These are phyloP conservation scores for Peromyscus polionotus DNA, from an alignment of 2,113 vertebrate species.

Conservation along the genomic window DNA sequence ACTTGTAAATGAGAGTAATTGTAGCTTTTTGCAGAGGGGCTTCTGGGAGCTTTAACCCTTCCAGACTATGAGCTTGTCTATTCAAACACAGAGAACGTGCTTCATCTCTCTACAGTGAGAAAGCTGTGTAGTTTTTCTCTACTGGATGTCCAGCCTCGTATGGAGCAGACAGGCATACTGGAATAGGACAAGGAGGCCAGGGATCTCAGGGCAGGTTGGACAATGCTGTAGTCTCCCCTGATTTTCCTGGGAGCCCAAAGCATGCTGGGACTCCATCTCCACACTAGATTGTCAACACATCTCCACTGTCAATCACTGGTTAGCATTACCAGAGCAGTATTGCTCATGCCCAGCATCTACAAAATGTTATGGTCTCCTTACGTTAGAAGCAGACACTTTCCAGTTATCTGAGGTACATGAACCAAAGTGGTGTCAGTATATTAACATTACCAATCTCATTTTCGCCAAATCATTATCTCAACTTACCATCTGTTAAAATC, in stretches of 20 bases:
- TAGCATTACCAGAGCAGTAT: neutral
- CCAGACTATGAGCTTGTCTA: neutral
- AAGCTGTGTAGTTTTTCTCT: neutral
- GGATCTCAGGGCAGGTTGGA: neutral
- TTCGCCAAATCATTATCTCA: neutral
- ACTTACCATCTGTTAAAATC: neutral
- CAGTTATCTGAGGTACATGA: neutral
- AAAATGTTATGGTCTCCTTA: neutral
- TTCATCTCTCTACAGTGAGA: neutral
- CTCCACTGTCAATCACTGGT: neutral
- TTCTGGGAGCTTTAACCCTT: conserved; percentile 66
- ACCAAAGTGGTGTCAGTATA: neutral
- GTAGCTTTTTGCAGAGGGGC: conserved; percentile 10
- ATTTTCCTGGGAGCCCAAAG: neutral
- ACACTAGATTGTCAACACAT: fast-evolving
- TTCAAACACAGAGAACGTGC: neutral
- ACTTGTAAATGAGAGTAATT: conserved; percentile 70
- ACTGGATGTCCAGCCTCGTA: neutral
- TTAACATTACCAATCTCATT: neutral
- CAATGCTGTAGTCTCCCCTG: neutral
- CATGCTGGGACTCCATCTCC: neutral
- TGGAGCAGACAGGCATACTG: neutral
- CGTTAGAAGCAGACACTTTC: neutral
- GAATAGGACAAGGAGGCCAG: neutral
- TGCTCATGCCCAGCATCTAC: fast-evolving